Evolutionary conservation across 2,113 vertebrate species (phyloP), one percentile per base, ranked within the genome.

Genomic region (Carassius gibelio): DNA sequence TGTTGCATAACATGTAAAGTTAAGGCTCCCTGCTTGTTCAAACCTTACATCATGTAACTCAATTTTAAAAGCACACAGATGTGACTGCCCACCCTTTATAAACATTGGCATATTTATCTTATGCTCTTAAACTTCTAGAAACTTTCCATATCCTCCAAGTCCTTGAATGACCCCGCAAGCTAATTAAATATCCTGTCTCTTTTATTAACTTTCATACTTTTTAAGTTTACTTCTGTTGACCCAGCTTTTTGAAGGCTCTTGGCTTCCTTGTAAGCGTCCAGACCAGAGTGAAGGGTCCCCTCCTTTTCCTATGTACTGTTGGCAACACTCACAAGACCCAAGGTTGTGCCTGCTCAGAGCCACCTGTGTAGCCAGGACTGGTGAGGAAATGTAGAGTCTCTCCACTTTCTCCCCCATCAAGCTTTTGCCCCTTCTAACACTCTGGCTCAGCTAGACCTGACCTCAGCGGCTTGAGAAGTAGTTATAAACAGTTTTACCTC

Each of bases 381-480:
- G 8, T 42, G 75, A 85, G 50, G 84, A 87, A 89, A 85, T 71
- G 66, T 84, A 76, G 85, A 87, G 75, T 69, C 71, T 77, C 42
- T 52, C 59, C 75, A 38, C 34, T 42, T 42, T 74, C 55, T 36
- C 30, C 38, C 86, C 76, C 74, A 80, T 75, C 86, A 87, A 89
- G 89, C 84, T 88, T 90, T 90, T 90, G 83, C 89, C 88, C 48
- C n/a, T 87, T 59, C 23, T 34, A 87, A 77, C 74, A 78, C 42
- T 84, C 61, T 42, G 48, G 74, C 55, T 84, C 26, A 8, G 23
- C n/a, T 1, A 71, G 36, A 48, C 75, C 61, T 83, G 69, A 82
- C 80, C 45, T 64, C 64, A 64, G 81, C 85, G 14, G 45, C 45
- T 62, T 36, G 55, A 50, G 75, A 45, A 21, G 19, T 62, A 42